Evolutionary conservation across 1,140 invertebrate genomes (phyloP).

Genomic region (Drosophila micromelanica): DNA sequence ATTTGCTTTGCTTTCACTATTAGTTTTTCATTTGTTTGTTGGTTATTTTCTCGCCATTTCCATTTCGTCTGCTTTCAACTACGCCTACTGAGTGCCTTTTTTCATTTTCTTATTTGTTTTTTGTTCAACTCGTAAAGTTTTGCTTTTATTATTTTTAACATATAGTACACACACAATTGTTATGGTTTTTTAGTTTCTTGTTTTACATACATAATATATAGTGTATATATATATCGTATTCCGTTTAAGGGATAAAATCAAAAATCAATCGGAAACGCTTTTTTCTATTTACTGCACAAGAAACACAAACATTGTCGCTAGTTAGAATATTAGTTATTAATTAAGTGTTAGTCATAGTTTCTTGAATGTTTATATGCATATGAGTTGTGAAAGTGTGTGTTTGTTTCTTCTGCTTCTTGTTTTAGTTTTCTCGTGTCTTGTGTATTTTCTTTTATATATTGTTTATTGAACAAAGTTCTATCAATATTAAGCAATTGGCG

Average conservation of each 20-base stretch:
- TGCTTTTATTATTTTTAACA: slow-evolving; percentile 27
- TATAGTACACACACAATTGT: slow-evolving; percentile 53
- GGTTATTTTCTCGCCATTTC: not conserved
- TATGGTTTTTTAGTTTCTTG: slow-evolving; percentile 20
- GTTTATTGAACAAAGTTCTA: slow-evolving; percentile 59
- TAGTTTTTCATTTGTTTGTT: slow-evolving; percentile 21
- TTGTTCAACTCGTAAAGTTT: slow-evolving; percentile 40
- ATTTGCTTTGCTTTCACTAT: slow-evolving; percentile 8
- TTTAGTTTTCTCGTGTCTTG: slow-evolving; percentile 34
- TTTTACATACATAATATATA: slow-evolving; percentile 41
- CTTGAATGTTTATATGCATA: slow-evolving; percentile 76
- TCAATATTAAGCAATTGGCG: slow-evolving; percentile 67
- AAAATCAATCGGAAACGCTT: slow-evolving; percentile 30
- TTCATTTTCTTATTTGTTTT: slow-evolving; percentile 3
- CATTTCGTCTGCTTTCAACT: slow-evolving; percentile 8
- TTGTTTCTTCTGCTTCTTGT: slow-evolving; percentile 23
- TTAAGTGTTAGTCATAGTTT: slow-evolving; percentile 34
- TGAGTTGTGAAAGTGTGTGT: slow-evolving; percentile 43
- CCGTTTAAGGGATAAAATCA: slow-evolving; percentile 34
- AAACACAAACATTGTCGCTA: slow-evolving; percentile 35
- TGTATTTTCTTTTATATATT: slow-evolving; percentile 28
- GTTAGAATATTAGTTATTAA: slow-evolving; percentile 45
- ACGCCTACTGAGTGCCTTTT: slow-evolving; percentile 32
- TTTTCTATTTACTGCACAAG: slow-evolving; percentile 51
- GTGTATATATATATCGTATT: not conserved